Conservation (phyloP, 2,888 invertebrate species). For the Eurois occulta region DNA sequence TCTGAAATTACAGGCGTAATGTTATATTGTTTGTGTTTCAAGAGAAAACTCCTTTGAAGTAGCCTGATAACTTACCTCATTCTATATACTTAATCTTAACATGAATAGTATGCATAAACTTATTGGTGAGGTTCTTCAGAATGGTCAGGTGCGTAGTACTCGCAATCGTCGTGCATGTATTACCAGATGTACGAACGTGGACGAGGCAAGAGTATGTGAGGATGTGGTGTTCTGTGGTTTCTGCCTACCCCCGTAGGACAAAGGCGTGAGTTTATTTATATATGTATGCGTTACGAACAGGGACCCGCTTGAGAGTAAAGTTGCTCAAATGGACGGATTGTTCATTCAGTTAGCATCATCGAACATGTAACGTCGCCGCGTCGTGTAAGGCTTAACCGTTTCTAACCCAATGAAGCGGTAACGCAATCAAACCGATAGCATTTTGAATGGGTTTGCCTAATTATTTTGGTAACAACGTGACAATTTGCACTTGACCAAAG, state of each 20-base stretch:
- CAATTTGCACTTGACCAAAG: not conserved
- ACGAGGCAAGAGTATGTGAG: too few relatives aligned
- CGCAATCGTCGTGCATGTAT: too few relatives aligned
- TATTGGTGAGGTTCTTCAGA: too few relatives aligned
- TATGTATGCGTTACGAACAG: not conserved
- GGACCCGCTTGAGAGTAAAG: not conserved
- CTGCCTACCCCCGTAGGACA: too few relatives aligned
- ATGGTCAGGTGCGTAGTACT: too few relatives aligned
- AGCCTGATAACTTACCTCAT: not conserved
- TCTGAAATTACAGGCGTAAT: not conserved
- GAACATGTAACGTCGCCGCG: not conserved
- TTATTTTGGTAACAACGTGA: not conserved
- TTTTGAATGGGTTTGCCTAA: not conserved
- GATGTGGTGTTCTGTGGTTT: too few relatives aligned
- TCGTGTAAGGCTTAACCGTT: not conserved
- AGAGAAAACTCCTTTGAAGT: not conserved
- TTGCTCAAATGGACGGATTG: not conserved
- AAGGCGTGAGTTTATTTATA: too few relatives aligned
- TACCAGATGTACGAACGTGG: too few relatives aligned
- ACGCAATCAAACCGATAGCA: not conserved
- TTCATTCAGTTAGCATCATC: not conserved
- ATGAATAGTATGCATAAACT: not conserved
- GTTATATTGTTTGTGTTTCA: not conserved
- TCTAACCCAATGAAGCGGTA: constrained; percentile 11
- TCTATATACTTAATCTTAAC: not conserved